phyloP scores from a whole-genome alignment of 1,140 invertebrate genomes.

The Pissodes strobi region DNA sequence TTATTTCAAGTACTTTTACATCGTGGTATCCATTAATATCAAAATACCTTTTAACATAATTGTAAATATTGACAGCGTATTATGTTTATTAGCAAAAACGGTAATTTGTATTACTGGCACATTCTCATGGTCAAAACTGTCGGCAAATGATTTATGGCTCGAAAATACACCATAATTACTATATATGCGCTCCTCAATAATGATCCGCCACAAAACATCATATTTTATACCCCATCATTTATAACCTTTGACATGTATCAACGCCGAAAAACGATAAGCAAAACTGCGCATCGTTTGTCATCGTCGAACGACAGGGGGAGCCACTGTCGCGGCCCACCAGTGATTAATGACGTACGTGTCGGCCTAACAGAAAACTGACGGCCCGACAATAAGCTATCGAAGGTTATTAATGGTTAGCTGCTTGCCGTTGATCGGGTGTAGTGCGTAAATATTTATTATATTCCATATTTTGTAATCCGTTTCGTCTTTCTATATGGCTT shows the following conservation, averaged over 20 bases:
- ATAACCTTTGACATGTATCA: slow-evolving; percentile 31
- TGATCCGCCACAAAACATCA: slow-evolving; percentile 29
- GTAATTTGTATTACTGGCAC: too few species aligned
- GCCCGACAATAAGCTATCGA: slow-evolving; percentile 44
- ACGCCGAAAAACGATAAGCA: slow-evolving; percentile 31
- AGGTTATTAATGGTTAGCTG: slow-evolving; percentile 40
- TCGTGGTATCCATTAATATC: too few species aligned
- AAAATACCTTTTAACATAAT: too few species aligned
- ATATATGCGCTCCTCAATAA: neutral
- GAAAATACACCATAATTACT: slow-evolving; percentile 12
- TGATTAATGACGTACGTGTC: slow-evolving; percentile 19
- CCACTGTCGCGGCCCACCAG: slow-evolving; percentile 5
- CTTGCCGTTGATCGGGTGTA: too few species aligned
- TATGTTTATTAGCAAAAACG: too few species aligned
- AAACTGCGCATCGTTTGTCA: slow-evolving; percentile 29
- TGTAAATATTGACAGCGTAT: too few species aligned
- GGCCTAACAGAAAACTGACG: slow-evolving; percentile 34
- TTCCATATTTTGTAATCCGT: too few species aligned
- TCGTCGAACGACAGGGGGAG: slow-evolving; percentile 7
- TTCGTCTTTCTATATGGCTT: too few species aligned
- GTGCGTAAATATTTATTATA: too few species aligned
- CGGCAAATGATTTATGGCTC: neutral
- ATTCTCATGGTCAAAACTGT: too few species aligned
- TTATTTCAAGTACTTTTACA: too few species aligned
- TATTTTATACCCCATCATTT: slow-evolving; percentile 21